A percentile compares a stretch with the other conserved stretches of the same genome.
Evolutionary conservation across 1,140 invertebrate species (phyloP).

Genomic region (Aporrectodea caliginosa): DNA sequence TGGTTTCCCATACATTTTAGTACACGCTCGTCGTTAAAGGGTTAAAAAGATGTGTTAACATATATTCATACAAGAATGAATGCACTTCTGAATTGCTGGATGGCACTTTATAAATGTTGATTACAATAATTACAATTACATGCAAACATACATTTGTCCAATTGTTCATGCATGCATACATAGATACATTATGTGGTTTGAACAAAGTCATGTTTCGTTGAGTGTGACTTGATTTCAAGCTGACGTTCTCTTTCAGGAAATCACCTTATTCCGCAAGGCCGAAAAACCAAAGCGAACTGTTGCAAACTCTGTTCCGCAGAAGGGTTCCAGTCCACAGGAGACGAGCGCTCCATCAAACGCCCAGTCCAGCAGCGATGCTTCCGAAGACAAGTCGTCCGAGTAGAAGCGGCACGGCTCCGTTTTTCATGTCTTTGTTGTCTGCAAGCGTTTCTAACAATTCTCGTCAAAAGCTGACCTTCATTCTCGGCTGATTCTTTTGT

Average conservation of each 20-base stretch:
- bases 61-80: no score
- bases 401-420: no score
- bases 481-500: no score
- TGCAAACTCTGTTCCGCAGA: neutral
- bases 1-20: no score
- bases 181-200: neutral
- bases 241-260: conserved; percentile 42
- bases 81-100: no score
- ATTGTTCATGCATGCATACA: neutral
- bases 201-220: neutral
- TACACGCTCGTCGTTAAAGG: no score
- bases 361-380: neutral
- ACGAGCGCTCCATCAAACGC: neutral
- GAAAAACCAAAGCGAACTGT: conserved; percentile 40
- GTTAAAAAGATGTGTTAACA: no score
- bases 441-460: no score
- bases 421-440: no score
- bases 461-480: no score
- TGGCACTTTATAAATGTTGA: no score
- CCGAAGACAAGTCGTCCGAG: neutral
- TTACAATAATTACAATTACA: neutral
- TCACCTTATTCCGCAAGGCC: conserved; percentile 51
- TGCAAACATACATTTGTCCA: neutral
- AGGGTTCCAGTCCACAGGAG: neutral
- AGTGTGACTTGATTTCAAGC: neutral